A percentile compares a stretch with the other conserved stretches of the same genome.
Conservation (phyloP, 1,140 invertebrate species). For the Drosophila bocqueti region DNA sequence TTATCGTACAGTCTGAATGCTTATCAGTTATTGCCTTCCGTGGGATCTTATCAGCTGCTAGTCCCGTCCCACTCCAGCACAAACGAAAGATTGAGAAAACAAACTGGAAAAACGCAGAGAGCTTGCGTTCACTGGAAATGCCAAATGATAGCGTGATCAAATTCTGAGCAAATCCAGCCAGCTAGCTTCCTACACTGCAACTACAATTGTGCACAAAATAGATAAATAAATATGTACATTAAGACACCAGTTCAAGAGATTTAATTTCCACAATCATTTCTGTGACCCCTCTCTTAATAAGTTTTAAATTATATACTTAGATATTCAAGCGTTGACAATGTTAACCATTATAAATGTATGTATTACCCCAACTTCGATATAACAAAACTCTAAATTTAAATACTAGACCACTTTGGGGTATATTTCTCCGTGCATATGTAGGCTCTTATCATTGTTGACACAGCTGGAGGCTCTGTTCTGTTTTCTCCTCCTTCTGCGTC, state of each 20-base stretch:
- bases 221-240: background rate
- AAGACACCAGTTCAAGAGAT: background rate
- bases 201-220: background rate
- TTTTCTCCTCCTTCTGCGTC: constrained; percentile 30
- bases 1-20: constrained; percentile 34
- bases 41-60: constrained; percentile 53
- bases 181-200: constrained; percentile 33
- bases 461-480: constrained; percentile 67
- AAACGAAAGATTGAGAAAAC: constrained; percentile 82
- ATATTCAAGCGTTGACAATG: background rate
- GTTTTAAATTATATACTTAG: background rate
- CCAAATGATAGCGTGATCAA: constrained; percentile 65
- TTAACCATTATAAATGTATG: background rate
- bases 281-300: background rate
- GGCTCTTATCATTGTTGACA: constrained; percentile 58
- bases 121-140: constrained; percentile 57
- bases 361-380: background rate
- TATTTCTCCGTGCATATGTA: constrained; percentile 17
- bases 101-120: constrained; percentile 58
- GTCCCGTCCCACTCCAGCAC: constrained; percentile 19
- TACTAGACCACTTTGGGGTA: constrained; percentile 3
- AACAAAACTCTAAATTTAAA: background rate
- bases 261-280: background rate
- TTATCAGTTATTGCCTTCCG: constrained; percentile 72
- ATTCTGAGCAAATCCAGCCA: constrained; percentile 14